Base-by-base conservation (phyloP, 2,113 vertebrate species). In the Toxostoma redivivum region DNA sequence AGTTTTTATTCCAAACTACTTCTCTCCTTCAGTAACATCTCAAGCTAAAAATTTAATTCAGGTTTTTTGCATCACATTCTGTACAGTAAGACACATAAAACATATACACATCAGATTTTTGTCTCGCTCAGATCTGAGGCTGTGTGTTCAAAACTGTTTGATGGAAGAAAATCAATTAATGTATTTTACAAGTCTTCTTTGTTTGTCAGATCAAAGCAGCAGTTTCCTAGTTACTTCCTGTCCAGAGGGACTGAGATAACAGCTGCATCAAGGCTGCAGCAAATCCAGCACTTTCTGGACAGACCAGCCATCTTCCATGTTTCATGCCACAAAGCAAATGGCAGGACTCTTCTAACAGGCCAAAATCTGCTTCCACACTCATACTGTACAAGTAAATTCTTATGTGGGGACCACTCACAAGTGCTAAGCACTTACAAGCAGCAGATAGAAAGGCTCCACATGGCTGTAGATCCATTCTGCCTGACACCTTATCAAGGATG, bases 161-260 rank as follows among this genome's bases (percentile, higher is more conserved):
- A 91, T 65, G 45, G 70, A 92, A 65, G 70, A 89, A 96, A 95
- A 96, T 91, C 69, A 89, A 94, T 89, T 94, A 94, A 91, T 91
- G 38, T 24, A 87, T 88, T 81, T 87, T 80, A 79, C 60, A 95
- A 87, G 53, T 57, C 14, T 0, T 69, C 79, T 92, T 87, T 88
- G n/a, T 91, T 81, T 78, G 58, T 69, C 85, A 84, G 76, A 95
- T 86, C 40, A 95, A 86, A 94, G 81, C 67, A 35, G 30, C 24
- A 79, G 40, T 27, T 94, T 93, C 74, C 79, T 38, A 88, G 67
- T 62, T 82, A 47, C 50, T 87, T 81, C 72, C 70, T 33, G 66
- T 82, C 88, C 84, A 73, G 57, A 70, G 79, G 58, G 71, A 83
- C 76, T 5, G 7, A 85, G 79, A 33, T 42, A 83, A 72, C 88